Base-by-base conservation (phyloP, 2,113 vertebrate genomes). In the Collichthys lucidus region DNA sequence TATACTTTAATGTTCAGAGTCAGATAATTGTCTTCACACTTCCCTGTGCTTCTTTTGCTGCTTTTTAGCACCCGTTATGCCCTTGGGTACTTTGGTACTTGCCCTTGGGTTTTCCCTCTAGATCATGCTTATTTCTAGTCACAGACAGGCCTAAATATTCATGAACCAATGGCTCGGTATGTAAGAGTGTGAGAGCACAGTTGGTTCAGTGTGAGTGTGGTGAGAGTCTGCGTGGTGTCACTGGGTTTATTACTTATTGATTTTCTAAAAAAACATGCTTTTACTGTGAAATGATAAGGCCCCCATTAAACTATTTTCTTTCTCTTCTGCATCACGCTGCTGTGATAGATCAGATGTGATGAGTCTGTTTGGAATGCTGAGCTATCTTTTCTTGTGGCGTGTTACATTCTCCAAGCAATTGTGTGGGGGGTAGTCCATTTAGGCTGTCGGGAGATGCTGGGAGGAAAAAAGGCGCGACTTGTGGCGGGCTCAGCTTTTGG, bases 61-160 rank as follows among this genome's bases (percentile, higher is more conserved):
- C 42, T 24, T 56, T 71, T 63, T 56, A 65, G 14, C 15, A 60
- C 22, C n/a, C 35, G 2, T 56, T 62, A 0, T 68, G 46, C 5
- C 53, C 46, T 44, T 40, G 49, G n/a, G 53, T 22, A 50, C 49
- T 50, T 52, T 50, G 52, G 22, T 16, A 26, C 42, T 17, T 17
- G 53, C 16, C 55, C 57, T 75, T 65, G 15, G 63, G 42, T 22
- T 68, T 20, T 19, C 62, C 17, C 24, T 20, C 24, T 35, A 29
- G 44, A 74, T 60, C 40, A 15, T 55, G 17, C 64, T 65, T 53
- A 44, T 66, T 64, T 82, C 29, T 59, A 68, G 73, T 69, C 64
- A 74, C 31, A 77, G 56, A 62, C 42, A 1, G 42, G 57, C 49
- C 61, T 61, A 44, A 69, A 82, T 85, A 85, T 88, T 88, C 82